Base-by-base conservation (phyloP, 2,113 vertebrate genomes). In the Notarius quadriscutis region DNA sequence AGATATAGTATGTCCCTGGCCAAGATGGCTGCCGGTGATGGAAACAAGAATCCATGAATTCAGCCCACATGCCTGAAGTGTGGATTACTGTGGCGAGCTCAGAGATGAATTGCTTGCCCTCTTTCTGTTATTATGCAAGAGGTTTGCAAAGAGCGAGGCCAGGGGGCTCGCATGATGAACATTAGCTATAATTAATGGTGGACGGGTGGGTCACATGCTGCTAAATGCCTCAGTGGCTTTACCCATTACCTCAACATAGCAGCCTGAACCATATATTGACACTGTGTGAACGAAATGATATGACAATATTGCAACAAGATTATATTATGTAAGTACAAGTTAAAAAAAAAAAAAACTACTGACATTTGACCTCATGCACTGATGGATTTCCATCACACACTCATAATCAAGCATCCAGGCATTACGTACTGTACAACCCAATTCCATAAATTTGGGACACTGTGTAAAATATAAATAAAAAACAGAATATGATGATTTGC, bases 161-260 rank as follows among this genome's bases (percentile, higher is more conserved):
- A 82, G 88, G 91, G 91, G 93, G 48, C 71, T 17, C 71, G 63
- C 88, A 90, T 89, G 90, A 86, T 87, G 62, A 48, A 78, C 41
- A 83, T 74, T 86, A 91, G 85, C 69, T 87, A 78, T 94, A 95
- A 95, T 96, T 95, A 95, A 93, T 93, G 93, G 93, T 87, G 88
- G 90, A 91, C 91, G 90, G 88, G 83, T 89, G 83, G 94, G 93
- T 93, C 92, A 92, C 89, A 92, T 92, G 91, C 90, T 88, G 91
- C 92, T 94, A 94, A 94, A 95, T 57, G 92, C 92, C 92, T 91
- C 90, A 79, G 91, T 88, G 90, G 92, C 86, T 90, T 90, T 92
- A 91, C 91, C 93, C 92, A 92, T 94, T 94, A 93, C 90, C 93
- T 92, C 93, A 88, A 91, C 89, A 89, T 90, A 87, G 89, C 83